Conservation (phyloP, 2,888 invertebrate genomes). For the Barypeithes pellucidus region DNA sequence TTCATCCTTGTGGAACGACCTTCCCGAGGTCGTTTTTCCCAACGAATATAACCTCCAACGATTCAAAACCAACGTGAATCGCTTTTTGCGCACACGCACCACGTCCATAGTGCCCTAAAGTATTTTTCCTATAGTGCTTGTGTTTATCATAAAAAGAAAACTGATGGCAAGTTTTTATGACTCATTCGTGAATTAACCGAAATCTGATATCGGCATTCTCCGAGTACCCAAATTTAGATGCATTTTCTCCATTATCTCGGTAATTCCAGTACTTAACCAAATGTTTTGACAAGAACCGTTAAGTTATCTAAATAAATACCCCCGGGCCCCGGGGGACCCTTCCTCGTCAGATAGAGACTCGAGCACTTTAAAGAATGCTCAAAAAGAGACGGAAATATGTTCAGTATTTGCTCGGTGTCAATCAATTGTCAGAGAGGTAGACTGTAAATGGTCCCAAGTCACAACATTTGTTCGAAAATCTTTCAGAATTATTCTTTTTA, state of each 20-base stretch:
- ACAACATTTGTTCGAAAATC: slow-evolving; percentile 49
- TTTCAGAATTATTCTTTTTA: slow-evolving; percentile 32
- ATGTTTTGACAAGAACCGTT: slow-evolving; percentile 37
- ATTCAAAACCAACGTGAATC: too few species aligned
- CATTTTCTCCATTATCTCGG: slow-evolving; percentile 34
- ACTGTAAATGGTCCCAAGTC: slow-evolving; percentile 45
- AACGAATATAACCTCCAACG: too few species aligned
- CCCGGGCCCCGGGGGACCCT: slow-evolving; percentile 16
- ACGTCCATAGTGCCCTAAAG: too few species aligned
- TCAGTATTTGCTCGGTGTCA: slow-evolving; percentile 40
- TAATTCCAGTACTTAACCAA: slow-evolving; percentile 31
- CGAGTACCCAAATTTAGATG: not conserved
- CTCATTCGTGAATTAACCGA: too few species aligned
- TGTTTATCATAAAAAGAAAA: too few species aligned
- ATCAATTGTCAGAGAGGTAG: slow-evolving; percentile 44
- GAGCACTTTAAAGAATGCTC: slow-evolving; percentile 23
- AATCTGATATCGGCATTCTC: not conserved
- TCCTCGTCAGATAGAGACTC: slow-evolving; percentile 20
- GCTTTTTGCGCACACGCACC: too few species aligned
- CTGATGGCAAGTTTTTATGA: too few species aligned
- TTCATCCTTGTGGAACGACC: too few species aligned
- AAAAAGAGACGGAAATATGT: slow-evolving; percentile 18
- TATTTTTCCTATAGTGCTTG: too few species aligned
- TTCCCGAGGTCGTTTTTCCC: too few species aligned
- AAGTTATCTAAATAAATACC: slow-evolving; percentile 46